Base-by-base conservation (phyloP, 2,888 invertebrate genomes). In the Teinopalpus imperialis region DNA sequence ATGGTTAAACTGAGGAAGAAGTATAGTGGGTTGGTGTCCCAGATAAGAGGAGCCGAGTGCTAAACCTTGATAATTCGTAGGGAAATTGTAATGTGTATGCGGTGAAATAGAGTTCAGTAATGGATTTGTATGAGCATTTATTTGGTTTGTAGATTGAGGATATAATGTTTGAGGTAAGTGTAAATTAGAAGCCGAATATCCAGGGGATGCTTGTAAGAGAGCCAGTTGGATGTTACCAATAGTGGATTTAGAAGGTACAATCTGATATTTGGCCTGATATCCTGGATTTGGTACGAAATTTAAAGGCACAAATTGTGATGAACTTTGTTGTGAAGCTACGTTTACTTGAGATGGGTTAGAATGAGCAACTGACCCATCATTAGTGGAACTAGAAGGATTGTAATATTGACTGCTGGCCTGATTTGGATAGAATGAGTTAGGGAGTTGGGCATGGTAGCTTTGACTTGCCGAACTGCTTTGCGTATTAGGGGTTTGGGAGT, bases 201-300 rank as follows among this genome's bases (percentile, higher is more conserved):
- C 59, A 1, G 66, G 51, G 0, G 76, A 72, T 18, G 78, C 83
- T 32, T 78, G 88, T 6, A 86, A 46, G 7, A 83, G 56, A 18
- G 83, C 69, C 5, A 87, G 49, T 53, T 89, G 89, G 1, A 82
- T 59, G 30, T 81, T 81, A 1, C 81, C 79, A 13, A 63, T 68
- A 2, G 63, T 53, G 9, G 69, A 49, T 52, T 88, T 89, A 0
- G 81, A 62, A 1, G 85, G 78, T 1, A 85, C 59, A 9, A 85
- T 43, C 60, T 89, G 87, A 44, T 83, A 87, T 49, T 88, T 89
- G 0, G 81, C 60, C 53, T 89, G 89, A 46, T 83, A 87, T 1
- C 83, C 86, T n/a, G 79, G 64, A 53, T 62, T 83, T 0, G 82
- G 80, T 7, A 85, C 56, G 36, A 85, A 86, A 46, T 82, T 87